phyloP scores from a whole-genome alignment of 2,113 vertebrate species.

The Bolborhynchus lineola region DNA sequence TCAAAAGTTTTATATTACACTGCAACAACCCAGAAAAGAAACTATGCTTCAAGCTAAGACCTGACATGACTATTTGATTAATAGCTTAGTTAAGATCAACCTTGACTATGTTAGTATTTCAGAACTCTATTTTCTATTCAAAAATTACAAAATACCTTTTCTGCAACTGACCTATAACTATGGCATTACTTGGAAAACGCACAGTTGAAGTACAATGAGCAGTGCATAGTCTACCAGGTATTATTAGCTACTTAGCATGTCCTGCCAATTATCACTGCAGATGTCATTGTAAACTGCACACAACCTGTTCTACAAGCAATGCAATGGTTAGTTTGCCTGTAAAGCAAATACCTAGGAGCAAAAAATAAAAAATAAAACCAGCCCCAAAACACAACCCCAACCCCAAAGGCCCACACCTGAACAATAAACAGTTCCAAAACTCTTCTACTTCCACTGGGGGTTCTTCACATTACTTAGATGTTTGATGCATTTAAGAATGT shows the following conservation, averaged over 20 bases:
- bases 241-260: neutral
- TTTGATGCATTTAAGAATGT: neutral
- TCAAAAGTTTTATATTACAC: neutral
- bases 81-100: neutral
- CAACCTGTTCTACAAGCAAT: neutral
- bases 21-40: neutral
- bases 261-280: neutral
- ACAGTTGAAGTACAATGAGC: neutral
- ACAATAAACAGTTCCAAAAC: neutral
- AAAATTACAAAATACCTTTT: neutral
- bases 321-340: neutral
- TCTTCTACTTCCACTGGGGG: neutral
- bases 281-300: accelerated
- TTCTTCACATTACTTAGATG: neutral
- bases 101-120: neutral
- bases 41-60: neutral
- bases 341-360: neutral
- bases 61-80: neutral
- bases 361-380: neutral
- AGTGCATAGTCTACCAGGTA: accelerated
- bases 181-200: neutral
- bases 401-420: neutral
- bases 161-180: neutral
- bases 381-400: neutral
- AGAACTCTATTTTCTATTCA: neutral